Percentiles rank a stretch among this genome's conserved stretches.
Evolutionary conservation across 1,140 invertebrate species (phyloP).

Genomic region (Tyrophagus putrescentiae): DNA sequence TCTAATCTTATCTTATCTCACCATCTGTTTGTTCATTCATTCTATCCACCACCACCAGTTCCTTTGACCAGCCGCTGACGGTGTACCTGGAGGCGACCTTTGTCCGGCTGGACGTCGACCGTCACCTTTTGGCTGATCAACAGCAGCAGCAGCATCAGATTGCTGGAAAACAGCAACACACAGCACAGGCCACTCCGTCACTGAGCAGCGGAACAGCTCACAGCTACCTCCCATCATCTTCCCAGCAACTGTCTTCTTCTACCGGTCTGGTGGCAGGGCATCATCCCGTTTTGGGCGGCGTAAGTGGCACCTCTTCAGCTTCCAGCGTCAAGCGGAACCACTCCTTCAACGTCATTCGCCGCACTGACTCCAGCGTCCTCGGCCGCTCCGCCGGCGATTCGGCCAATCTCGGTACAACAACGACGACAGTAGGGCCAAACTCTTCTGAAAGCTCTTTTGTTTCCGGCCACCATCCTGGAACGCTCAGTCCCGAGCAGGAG

Average conservation of each 20-base stretch:
- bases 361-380: neutral
- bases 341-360: neutral
- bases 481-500: too few species aligned
- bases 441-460: too few species aligned
- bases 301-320: neutral
- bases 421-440: too few species aligned
- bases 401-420: too few species aligned
- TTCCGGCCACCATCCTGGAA: too few species aligned
- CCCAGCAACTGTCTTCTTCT: neutral
- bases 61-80: conserved; percentile 38
- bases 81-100: conserved; percentile 67
- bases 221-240: neutral
- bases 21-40: conserved; percentile 9
- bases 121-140: conserved; percentile 15
- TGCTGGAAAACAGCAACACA: neutral
- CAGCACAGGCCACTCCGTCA: too few species aligned
- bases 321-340: conserved; percentile 9
- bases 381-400: too few species aligned
- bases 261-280: neutral
- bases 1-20: neutral
- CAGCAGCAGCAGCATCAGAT: conserved; percentile 3
- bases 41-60: conserved; percentile 27
- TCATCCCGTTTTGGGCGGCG: neutral
- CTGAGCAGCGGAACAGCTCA: neutral
- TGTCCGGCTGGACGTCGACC: conserved; percentile 50